Evolutionary conservation across 2,113 vertebrate genomes (phyloP).

Genomic region (Cinclus mexicanus): DNA sequence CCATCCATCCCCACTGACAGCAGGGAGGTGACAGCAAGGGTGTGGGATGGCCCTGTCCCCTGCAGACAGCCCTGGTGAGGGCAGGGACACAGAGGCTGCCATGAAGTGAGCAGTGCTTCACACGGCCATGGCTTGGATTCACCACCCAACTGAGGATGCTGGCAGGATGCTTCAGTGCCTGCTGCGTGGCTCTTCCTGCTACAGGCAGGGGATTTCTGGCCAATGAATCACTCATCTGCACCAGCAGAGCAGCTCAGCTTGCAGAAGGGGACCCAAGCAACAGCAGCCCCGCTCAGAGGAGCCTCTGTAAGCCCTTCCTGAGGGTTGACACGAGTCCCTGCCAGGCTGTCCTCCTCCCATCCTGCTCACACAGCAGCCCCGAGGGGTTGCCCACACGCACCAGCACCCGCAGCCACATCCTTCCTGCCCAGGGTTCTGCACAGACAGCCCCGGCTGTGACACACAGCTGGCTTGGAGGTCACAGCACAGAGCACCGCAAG

Average conservation of each 20-base stretch:
- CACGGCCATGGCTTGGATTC: rapidly evolving
- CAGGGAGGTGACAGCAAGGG: not conserved
- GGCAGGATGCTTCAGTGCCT: not conserved
- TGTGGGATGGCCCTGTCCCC: not conserved
- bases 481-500: rapidly evolving
- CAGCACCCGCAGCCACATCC: not conserved
- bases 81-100: not conserved
- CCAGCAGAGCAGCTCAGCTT: not conserved
- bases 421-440: not conserved
- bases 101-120: not conserved
- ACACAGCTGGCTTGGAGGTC: not conserved
- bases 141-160: not conserved
- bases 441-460: not conserved
- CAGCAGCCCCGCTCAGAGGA: not conserved
- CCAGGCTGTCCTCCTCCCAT: not conserved
- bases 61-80: rapidly evolving
- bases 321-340: not conserved
- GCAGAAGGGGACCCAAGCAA: not conserved
- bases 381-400: not conserved
- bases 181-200: not conserved
- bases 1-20: not conserved
- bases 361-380: not conserved
- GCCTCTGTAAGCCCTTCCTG: not conserved
- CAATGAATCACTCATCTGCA: not conserved
- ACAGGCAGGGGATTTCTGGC: not conserved